Evolutionary conservation across 2,888 invertebrate genomes (phyloP), one percentile per base, ranked within the genome.

Genomic region (Pheosia gnoma): DNA sequence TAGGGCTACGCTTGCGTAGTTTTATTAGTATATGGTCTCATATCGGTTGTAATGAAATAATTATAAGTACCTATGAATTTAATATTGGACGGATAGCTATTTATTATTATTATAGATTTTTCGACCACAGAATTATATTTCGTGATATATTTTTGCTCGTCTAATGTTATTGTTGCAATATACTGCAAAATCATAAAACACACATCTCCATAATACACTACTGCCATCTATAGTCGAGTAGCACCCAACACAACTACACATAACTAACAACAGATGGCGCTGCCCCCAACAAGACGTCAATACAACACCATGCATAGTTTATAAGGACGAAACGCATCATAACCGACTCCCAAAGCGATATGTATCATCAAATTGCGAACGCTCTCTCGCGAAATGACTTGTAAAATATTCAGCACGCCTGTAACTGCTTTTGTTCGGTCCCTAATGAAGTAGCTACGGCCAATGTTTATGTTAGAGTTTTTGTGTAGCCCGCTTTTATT

Each of bases 351-450:
- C 90, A 71, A 63, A 70, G 82, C 81, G 86, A 82, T 25, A 25
- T 83, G 81, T 83, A 89, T 86, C 89, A 86, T 85, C 86, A 90
- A 89, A 89, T 88, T 86, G 88, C 86, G 84, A 85, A 82, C 83
- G 25, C 25, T 82, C 81, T 75, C 76, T 77, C 78, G 74, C 84
- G 86, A 80, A 86, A 91, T 91, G 82, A 87, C 75, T 80, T 80
- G 82, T 92, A 84, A 92, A 93, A 90, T 91, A 92, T 92, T 92
- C 91, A 92, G 79, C 39, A 62, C 71, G 71, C 75, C 81, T 77
- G 85, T 92, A 92, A 92, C 91, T 82, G 89, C 86, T 89, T 92
- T 91, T 91, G 92, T 92, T 89, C 75, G 63, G 65, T 60, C 71
- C 71, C 81, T 89, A 91, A 91, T 91, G 89, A 90, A 88, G 84